These are phyloP conservation scores for Pteropus rufus DNA, from an alignment of 2,797 vertebrate species.

Conservation along the genomic window DNA sequence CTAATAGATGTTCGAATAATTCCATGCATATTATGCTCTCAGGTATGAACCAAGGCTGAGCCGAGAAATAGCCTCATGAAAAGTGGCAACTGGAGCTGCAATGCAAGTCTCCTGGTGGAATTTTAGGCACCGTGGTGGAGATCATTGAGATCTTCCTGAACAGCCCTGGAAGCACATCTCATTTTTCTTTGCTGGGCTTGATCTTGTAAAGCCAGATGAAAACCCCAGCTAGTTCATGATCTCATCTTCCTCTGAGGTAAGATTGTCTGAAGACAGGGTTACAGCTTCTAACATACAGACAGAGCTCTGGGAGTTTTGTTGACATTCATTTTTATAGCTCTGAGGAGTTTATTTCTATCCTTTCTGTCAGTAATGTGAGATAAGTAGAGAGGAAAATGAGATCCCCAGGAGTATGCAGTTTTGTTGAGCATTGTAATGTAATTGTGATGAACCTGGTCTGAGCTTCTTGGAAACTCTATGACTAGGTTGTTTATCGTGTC, in stretches of 20 bases:
- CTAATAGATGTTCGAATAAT: not conserved
- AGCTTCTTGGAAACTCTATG: not conserved
- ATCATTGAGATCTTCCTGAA: not conserved
- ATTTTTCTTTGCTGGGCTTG: not conserved
- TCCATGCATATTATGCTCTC: not conserved
- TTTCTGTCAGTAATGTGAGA: slow-evolving; percentile 15
- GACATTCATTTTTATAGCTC: slow-evolving; percentile 27
- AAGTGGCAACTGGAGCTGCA: not conserved
- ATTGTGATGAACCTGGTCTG: not conserved
- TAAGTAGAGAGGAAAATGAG: not conserved
- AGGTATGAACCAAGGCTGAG: not conserved
- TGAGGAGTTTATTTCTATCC: slow-evolving; percentile 12
- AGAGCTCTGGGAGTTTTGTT: not conserved
- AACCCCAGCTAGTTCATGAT: not conserved
- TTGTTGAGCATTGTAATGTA: not conserved
- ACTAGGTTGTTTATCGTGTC: not conserved
- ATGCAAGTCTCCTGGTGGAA: not conserved
- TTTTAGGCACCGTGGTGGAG: not conserved
- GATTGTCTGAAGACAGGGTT: not conserved
- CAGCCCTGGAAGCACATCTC: not conserved
- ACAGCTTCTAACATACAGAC: not conserved
- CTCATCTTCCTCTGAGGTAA: not conserved
- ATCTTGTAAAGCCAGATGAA: not conserved
- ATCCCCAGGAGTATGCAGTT: not conserved
- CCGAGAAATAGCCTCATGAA: not conserved